Evolutionary conservation across 1,140 invertebrate genomes (phyloP).

Genomic region (Pararge aegeria): DNA sequence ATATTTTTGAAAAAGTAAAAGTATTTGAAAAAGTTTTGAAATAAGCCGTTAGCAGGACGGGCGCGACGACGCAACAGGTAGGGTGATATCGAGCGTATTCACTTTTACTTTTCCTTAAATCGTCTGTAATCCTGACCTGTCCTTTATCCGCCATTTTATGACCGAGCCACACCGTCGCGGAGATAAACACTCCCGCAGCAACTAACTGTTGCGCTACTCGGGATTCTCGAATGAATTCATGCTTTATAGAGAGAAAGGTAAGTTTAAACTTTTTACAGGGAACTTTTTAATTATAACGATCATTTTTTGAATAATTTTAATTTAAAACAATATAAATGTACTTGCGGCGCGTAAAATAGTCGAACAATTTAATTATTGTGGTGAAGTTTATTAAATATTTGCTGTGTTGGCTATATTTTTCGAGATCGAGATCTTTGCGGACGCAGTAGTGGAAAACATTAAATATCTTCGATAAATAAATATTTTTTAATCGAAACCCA

Average conservation of each 20-base stretch:
- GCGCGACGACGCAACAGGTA: constrained; percentile 62
- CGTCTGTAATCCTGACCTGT: constrained; percentile 46
- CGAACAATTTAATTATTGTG: no score
- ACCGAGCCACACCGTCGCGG: background rate
- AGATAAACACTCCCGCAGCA: constrained; percentile 4
- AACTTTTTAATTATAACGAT: background rate
- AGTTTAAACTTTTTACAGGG: constrained; percentile 1
- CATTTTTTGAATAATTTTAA: no score
- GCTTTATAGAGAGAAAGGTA: background rate
- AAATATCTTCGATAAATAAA: no score
- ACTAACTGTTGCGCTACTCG: constrained; percentile 31
- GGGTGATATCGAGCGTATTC: constrained; percentile 57
- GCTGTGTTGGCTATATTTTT: no score
- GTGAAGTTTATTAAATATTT: no score
- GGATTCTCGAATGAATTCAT: background rate
- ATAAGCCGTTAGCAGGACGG: constrained; percentile 29
- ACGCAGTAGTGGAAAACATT: no score
- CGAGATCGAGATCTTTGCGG: no score
- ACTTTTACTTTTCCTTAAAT: constrained; percentile 58
- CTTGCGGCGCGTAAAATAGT: no score
- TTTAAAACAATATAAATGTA: no score
- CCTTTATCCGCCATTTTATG: constrained; percentile 57
- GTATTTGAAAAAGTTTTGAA: constrained; percentile 54
- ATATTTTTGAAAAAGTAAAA: constrained; percentile 19
- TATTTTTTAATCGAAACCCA: no score